Conservation (phyloP, 2,113 vertebrate species). For the Sarotherodon lohbergeri region DNA sequence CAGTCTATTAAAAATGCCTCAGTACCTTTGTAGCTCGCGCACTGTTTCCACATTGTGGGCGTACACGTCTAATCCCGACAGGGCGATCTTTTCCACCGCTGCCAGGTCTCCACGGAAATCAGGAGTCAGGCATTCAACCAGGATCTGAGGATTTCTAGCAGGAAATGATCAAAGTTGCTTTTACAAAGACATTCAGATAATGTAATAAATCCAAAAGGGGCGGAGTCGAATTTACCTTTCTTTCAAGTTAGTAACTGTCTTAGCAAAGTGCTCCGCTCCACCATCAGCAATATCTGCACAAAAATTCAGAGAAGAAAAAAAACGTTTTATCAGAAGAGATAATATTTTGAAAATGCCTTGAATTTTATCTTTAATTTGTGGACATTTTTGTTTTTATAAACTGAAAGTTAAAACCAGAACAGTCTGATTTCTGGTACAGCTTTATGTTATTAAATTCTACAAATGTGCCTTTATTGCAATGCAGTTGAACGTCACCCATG, state of each 20-base stretch:
- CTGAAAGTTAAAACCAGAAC: background rate
- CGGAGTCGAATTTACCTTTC: slow-evolving; percentile 75
- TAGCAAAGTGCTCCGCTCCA: slow-evolving; percentile 89
- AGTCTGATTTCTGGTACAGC: background rate
- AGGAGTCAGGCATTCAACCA: slow-evolving; percentile 95
- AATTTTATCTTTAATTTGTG: background rate
- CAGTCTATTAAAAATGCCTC: background rate
- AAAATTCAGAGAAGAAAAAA: background rate
- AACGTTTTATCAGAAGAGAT: background rate
- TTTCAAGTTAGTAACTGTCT: slow-evolving; percentile 86
- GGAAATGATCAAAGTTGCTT: background rate
- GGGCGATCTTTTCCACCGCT: slow-evolving; percentile 82
- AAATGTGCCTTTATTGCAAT: background rate
- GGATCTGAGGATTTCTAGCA: slow-evolving; percentile 79
- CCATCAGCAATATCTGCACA: slow-evolving; percentile 86
- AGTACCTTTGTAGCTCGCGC: slow-evolving; percentile 85
- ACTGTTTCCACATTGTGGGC: slow-evolving; percentile 97
- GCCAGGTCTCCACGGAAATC: slow-evolving; percentile 90
- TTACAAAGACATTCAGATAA: background rate
- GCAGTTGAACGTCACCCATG: background rate
- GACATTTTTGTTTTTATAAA: background rate
- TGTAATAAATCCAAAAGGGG: background rate
- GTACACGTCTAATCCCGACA: slow-evolving; percentile 91
- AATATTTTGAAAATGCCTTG: background rate
- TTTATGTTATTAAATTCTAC: background rate